These are phyloP conservation scores for Oncorhynchus gorbuscha DNA, from an alignment of 2,113 vertebrate genomes.

Conservation along the genomic window DNA sequence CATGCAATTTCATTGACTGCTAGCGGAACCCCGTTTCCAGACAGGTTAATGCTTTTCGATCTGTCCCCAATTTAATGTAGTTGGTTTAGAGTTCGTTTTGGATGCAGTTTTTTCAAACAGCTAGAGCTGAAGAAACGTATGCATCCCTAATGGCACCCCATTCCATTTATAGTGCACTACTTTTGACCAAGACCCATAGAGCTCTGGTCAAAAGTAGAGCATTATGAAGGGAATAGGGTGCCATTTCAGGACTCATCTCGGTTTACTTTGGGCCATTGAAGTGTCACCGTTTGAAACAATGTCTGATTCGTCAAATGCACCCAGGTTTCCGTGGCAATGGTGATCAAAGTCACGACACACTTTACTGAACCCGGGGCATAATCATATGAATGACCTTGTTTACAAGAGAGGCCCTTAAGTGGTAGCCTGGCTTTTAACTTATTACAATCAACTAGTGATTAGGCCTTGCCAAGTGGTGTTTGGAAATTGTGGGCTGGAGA, in stretches of 20 bases:
- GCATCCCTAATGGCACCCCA: too few species aligned
- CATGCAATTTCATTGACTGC: too few species aligned
- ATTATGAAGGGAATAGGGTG: background rate
- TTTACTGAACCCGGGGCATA: slow-evolving; percentile 16
- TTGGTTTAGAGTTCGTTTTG: too few species aligned
- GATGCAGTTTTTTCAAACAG: background rate
- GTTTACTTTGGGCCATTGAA: slow-evolving; percentile 1
- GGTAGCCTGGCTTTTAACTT: slow-evolving; percentile 10
- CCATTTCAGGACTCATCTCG: too few species aligned
- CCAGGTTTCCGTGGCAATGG: slow-evolving; percentile 18
- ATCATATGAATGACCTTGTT: slow-evolving; percentile 55
- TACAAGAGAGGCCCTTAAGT: slow-evolving; percentile 12
- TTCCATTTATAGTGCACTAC: background rate
- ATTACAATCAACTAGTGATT: slow-evolving; percentile 28
- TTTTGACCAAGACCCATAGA: too few species aligned
- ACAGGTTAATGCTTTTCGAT: too few species aligned
- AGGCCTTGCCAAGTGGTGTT: background rate
- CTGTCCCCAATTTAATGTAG: too few species aligned
- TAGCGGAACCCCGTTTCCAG: too few species aligned
- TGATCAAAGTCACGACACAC: slow-evolving; percentile 49
- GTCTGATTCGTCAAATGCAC: slow-evolving; percentile 11
- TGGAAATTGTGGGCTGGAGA: background rate
- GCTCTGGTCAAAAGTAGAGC: background rate
- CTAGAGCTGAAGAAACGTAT: background rate
- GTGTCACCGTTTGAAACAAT: slow-evolving; percentile 12